Evolutionary conservation across 1,140 invertebrate species (phyloP), one percentile per base, ranked within the genome.

Genomic region (Penaeus chinensis): DNA sequence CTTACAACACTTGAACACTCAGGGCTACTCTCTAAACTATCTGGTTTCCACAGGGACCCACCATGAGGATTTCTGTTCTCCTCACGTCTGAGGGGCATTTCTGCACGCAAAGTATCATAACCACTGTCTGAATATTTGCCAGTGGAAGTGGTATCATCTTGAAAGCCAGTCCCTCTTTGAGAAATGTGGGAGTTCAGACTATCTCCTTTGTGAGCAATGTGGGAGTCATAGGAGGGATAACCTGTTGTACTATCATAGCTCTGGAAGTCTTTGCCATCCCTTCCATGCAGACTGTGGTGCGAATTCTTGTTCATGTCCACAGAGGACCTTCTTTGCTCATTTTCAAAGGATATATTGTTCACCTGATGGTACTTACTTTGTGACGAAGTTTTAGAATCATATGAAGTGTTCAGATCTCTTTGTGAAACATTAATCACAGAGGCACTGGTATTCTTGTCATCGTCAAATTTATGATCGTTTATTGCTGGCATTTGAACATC

Each of bases 401-500:
- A 82, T 13, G 78, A 85, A 22, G 66, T 82, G 69, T 54, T 82
- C 32, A 74, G 65, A 13, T 78, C 83, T 71, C 37, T 85, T 20
- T 66, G 47, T 60, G 62, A 63, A 42, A 66, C 66, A 66, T 27
- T 85, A 65, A 60, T 82, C 7, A 66, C 24, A 60, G 83, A 27
- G 32, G 60, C 27, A 79, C 47, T 79, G 82, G 42, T 66, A 82
- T 20, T 87, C 22, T 78, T 87, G 24, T 83, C 80, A 19, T 82
- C 90, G 80, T 84, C 93, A 91, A 91, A 93, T 91, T 90, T 93
- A 91, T 87, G 91, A 91, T 91, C 92, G 90, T 91, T 93, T 92
- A 92, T 92, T 91, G 91, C 84, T 19, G 89, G 89, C 65, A 89
- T 54, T 27, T 89, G 89, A 66, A 89, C 89, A 74, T 89, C 89